Percentiles rank a stretch among this genome's conserved stretches.
These are phyloP conservation scores for Edolisoma coerulescens DNA, from an alignment of 2,113 vertebrate genomes.

Conservation along the genomic window DNA sequence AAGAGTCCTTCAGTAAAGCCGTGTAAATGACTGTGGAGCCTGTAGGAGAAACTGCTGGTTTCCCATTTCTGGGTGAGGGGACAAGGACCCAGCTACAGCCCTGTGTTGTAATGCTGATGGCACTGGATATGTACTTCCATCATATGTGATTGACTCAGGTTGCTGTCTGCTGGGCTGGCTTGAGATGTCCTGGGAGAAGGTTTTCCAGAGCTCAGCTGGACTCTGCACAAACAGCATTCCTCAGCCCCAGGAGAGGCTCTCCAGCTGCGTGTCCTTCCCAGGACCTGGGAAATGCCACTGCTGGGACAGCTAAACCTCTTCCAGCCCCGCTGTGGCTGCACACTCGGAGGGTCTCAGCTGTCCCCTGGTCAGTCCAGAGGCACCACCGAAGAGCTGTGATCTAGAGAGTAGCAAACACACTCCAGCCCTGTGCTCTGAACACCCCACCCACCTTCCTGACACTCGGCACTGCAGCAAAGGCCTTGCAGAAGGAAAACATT, in stretches of 20 bases:
- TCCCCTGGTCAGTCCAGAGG: not conserved
- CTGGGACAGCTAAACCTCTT: not conserved
- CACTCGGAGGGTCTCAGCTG: not conserved
- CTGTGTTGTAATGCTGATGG: not conserved
- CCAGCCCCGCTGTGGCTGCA: not conserved
- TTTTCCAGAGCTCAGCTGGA: not conserved
- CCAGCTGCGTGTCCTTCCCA: not conserved
- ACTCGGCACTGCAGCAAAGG: not conserved
- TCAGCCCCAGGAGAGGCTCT: not conserved
- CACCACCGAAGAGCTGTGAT: not conserved
- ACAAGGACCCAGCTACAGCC: not conserved
- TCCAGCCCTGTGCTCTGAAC: not conserved
- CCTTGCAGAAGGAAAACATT: not conserved
- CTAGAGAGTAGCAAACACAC: not conserved
- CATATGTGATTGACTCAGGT: not conserved
- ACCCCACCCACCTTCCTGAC: not conserved
- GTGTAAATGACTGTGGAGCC: not conserved
- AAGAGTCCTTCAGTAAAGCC: not conserved
- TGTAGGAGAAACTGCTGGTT: not conserved
- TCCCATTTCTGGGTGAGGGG: not conserved
- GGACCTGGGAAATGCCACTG: not conserved
- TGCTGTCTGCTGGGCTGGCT: not conserved
- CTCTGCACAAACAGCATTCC: not conserved
- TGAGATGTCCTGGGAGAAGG: not conserved
- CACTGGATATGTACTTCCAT: fast-evolving